Percentiles rank a stretch among this genome's conserved stretches.
Evolutionary conservation across 2,113 vertebrate genomes (phyloP).

Genomic region (Archocentrus centrarchus): DNA sequence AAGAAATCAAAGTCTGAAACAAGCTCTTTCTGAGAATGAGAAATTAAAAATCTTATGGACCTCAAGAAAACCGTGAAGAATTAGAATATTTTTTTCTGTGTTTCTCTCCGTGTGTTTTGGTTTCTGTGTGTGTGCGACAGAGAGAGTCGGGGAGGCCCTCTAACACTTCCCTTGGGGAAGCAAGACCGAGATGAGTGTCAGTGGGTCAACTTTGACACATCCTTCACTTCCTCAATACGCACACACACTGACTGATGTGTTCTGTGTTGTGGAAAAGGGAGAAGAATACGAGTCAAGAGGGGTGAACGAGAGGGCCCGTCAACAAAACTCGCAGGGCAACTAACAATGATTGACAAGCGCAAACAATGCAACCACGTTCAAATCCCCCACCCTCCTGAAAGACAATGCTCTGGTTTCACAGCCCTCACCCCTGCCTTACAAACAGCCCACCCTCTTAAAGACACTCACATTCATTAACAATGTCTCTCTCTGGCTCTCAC

Average conservation of each 20-base stretch:
- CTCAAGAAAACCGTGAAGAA: neutral
- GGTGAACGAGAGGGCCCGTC: constrained; percentile 42
- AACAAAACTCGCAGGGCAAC: constrained; percentile 50
- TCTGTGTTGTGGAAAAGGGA: constrained; percentile 18
- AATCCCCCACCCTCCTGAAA: constrained; percentile 31
- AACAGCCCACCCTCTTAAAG: constrained; percentile 45
- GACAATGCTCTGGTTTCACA: constrained; percentile 69
- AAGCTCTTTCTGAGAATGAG: neutral
- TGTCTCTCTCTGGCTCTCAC: constrained; percentile 17
- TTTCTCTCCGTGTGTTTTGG: neutral
- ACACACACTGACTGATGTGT: constrained; percentile 33
- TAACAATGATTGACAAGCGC: constrained; percentile 48
- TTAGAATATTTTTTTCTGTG: neutral
- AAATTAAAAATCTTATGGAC: neutral
- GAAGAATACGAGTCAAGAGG: constrained; percentile 58
- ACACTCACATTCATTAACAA: constrained; percentile 62
- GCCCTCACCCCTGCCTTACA: constrained; percentile 45
- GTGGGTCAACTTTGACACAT: constrained; percentile 70
- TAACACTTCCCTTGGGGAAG: constrained; percentile 67
- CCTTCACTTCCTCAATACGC: constrained; percentile 68
- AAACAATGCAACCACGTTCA: constrained; percentile 64
- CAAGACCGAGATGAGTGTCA: constrained; percentile 70
- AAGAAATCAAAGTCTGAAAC: neutral
- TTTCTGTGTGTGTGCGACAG: constrained; percentile 33
- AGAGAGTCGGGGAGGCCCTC: constrained; percentile 25